phyloP scores from a whole-genome alignment of 2,888 invertebrate genomes.

The Baronia brevicornis region DNA sequence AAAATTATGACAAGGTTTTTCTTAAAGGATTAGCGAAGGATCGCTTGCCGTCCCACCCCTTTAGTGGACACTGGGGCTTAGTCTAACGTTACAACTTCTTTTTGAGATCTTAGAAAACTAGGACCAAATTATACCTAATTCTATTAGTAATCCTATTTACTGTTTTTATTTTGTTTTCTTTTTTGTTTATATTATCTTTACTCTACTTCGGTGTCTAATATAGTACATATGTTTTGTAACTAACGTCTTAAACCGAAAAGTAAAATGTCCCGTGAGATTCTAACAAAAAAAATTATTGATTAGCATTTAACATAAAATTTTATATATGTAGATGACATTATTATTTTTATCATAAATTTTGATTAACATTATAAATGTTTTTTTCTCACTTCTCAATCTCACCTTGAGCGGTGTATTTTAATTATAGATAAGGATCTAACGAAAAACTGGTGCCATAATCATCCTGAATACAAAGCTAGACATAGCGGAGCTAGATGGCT shows the following conservation, averaged over 20 bases:
- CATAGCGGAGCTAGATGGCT: too few species aligned
- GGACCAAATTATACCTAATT: constrained; percentile 62
- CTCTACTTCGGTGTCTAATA: constrained; percentile 55
- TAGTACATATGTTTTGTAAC: constrained; percentile 41
- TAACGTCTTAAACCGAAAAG: constrained; percentile 44
- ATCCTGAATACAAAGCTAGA: too few species aligned
- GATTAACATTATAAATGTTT: constrained; percentile 67
- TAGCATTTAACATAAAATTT: constrained; percentile 69
- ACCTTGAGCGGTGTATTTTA: too few species aligned
- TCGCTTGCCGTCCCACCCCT: too few species aligned
- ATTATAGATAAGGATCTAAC: too few species aligned
- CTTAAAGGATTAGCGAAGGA: too few species aligned
- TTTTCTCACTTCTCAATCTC: too few species aligned
- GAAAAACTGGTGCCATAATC: too few species aligned
- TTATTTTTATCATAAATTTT: constrained; percentile 72
- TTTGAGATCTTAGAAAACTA: constrained; percentile 41
- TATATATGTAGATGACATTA: constrained; percentile 64
- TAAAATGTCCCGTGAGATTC: constrained; percentile 62
- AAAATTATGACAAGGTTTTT: too few species aligned
- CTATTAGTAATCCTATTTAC: constrained; percentile 43
- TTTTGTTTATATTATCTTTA: constrained; percentile 66
- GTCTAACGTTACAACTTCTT: constrained; percentile 7
- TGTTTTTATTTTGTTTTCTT: constrained; percentile 52
- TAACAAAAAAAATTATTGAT: too few species aligned
- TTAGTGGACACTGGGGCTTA: too few species aligned